Evolutionary conservation across 53 echinoderm and acorn worm species (phyloP).

Genomic region (Antedon mediterranea): DNA sequence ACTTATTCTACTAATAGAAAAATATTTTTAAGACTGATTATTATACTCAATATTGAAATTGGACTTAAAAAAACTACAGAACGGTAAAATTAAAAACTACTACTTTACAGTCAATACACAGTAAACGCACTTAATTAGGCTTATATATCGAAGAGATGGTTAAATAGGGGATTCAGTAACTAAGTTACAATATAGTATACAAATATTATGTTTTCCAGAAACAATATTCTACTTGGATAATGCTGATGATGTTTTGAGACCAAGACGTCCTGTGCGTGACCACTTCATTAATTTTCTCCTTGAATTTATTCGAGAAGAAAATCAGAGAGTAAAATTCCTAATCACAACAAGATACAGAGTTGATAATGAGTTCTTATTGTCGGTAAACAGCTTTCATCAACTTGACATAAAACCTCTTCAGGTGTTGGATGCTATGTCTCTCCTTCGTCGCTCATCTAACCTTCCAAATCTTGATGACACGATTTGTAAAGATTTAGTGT

Average conservation of each 20-base stretch:
- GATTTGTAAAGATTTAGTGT: slow-evolving; percentile 34
- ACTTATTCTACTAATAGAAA: too few relatives aligned
- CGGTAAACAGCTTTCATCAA: slow-evolving; percentile 29
- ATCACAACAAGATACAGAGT: slow-evolving; percentile 63
- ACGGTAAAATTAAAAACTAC: too few relatives aligned
- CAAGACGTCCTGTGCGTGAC: slow-evolving; percentile 32
- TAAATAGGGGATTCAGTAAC: too few relatives aligned
- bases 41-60: too few relatives aligned
- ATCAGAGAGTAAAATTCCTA: slow-evolving; percentile 49
- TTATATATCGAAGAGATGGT: too few relatives aligned
- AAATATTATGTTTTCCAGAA: too few relatives aligned
- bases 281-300: slow-evolving; percentile 67
- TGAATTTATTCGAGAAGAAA: slow-evolving; percentile 27
- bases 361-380: slow-evolving; percentile 4
- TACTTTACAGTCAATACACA: too few relatives aligned
- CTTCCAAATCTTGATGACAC: slow-evolving; percentile 16
- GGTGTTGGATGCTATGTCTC: slow-evolving; percentile 45
- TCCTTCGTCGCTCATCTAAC: slow-evolving; percentile 43
- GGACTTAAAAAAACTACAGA: too few relatives aligned
- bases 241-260: slow-evolving; percentile 68
- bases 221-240: slow-evolving; percentile 67
- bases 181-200: too few relatives aligned
- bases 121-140: too few relatives aligned
- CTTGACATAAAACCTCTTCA: slow-evolving; percentile 50
- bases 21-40: too few relatives aligned